Base-by-base conservation (phyloP, 2,797 vertebrate species). In the Rhabdomys pumilio region DNA sequence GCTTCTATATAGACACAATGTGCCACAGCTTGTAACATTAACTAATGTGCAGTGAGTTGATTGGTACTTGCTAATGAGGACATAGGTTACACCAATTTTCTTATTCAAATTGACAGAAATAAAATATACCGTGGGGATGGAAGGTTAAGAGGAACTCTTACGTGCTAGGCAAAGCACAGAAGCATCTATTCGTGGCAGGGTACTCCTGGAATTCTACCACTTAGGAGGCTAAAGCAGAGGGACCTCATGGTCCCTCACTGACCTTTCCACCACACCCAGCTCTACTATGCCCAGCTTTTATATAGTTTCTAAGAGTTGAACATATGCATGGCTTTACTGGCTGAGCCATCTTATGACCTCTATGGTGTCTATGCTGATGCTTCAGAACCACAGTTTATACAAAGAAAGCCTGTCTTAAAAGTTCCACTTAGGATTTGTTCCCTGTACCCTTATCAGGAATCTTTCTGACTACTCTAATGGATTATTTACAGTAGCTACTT, bases 41-140 rank as follows among this genome's bases (percentile, higher is more conserved):
- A 26, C 26, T 89, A 86, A 93, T 57, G 72, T 95, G 94, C 53
- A 92, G 12, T 31, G 10, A 81, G 22, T 94, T 31, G 69, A 83
- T 22, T 82, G 63, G 8, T 50, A 59, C 47, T 59, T 44, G 47
- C 47, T 61, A 14, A 69, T 85, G 1, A 47, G 24, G 9, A 75
- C 10, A 80, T 61, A 89, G 53, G 2, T 82, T 93, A 84, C 83
- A 6, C 24, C 26, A 90, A 61, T 84, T 80, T 81, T 90, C 65
- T 95, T 77, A 34, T 63, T 81, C 75, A 90, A 96, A 72, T 34
- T 4, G 20, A 65, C 1, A 94, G 41, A 92, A 90, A 63, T 57
- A 76, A 75, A 94, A 72, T 1, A 67, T n/a, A 10, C 2, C 41
- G 29, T 9, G 4, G 7, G 22, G 29, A 88, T 20, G 13, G 4